Percentiles rank a stretch among this genome's conserved stretches.
Conservation (phyloP, 2,113 vertebrate species). For the Actenoides lindsayi region DNA sequence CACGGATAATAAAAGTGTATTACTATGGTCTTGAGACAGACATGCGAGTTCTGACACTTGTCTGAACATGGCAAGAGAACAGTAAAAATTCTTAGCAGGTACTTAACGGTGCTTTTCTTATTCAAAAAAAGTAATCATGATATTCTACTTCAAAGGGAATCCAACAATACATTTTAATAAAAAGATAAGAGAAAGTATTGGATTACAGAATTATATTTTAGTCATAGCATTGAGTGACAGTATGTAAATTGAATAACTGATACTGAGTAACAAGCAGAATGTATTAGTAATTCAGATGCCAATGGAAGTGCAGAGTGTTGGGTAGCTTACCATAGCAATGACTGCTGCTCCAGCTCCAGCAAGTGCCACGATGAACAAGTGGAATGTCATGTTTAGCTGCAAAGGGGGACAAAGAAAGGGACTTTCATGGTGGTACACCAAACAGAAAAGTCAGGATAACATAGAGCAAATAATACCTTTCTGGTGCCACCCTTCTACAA, state of each 20-base stretch:
- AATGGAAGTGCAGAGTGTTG: background rate
- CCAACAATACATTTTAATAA: background rate
- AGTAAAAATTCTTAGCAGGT: background rate
- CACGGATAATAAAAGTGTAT: background rate
- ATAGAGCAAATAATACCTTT: background rate
- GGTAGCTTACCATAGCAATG: conserved; percentile 92
- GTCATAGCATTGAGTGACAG: background rate
- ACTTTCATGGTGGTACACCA: background rate
- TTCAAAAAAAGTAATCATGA: background rate
- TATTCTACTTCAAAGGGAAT: background rate
- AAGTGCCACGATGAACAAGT: conserved; percentile 96
- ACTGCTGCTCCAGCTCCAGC: conserved; percentile 97
- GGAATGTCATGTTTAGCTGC: conserved; percentile 98
- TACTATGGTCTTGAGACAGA: background rate
- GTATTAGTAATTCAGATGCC: background rate
- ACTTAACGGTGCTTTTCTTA: background rate
- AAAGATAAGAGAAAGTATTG: background rate
- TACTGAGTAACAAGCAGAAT: background rate
- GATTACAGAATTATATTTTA: background rate
- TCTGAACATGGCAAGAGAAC: background rate
- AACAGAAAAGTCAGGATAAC: background rate
- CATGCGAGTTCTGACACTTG: background rate
- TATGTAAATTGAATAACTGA: background rate
- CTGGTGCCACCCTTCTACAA: background rate
- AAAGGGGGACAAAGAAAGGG: conserved; percentile 9